Conservation (phyloP, 2,113 vertebrate genomes). For the Lagenorhynchus albirostris region DNA sequence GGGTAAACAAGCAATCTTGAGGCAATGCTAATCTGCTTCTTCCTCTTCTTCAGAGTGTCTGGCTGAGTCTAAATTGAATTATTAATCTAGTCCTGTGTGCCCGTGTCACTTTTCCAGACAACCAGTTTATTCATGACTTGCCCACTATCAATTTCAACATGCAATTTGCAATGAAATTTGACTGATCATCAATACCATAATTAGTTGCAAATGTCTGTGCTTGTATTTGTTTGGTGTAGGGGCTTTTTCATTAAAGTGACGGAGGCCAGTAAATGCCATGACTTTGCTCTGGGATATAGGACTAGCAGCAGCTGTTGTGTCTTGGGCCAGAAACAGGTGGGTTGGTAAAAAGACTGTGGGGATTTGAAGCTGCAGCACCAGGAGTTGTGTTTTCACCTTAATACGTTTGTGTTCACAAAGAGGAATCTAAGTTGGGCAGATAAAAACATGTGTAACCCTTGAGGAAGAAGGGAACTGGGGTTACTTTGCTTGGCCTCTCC, state of each 20-base stretch:
- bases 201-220: slow-evolving; percentile 85
- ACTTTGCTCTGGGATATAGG: slow-evolving; percentile 51
- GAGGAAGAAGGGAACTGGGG: background rate
- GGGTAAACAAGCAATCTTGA: slow-evolving; percentile 45
- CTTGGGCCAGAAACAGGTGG: background rate
- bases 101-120: slow-evolving; percentile 71
- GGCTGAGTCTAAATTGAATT: slow-evolving; percentile 69
- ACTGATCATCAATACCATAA: slow-evolving; percentile 85
- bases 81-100: slow-evolving; percentile 68
- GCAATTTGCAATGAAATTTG: slow-evolving; percentile 82
- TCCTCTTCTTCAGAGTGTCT: slow-evolving; percentile 48
- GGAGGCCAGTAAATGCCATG: slow-evolving; percentile 73
- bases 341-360: background rate
- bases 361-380: background rate
- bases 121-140: slow-evolving; percentile 78
- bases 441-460: background rate
- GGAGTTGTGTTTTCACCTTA: background rate
- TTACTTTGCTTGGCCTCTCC: background rate
- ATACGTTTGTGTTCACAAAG: background rate
- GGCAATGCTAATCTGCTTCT: slow-evolving; percentile 47
- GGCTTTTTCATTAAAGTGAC: slow-evolving; percentile 81
- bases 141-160: slow-evolving; percentile 77
- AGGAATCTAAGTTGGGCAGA: background rate
- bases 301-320: background rate
- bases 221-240: slow-evolving; percentile 79